Conservation (phyloP, 1,140 invertebrate species). For the Bombus consobrinus region DNA sequence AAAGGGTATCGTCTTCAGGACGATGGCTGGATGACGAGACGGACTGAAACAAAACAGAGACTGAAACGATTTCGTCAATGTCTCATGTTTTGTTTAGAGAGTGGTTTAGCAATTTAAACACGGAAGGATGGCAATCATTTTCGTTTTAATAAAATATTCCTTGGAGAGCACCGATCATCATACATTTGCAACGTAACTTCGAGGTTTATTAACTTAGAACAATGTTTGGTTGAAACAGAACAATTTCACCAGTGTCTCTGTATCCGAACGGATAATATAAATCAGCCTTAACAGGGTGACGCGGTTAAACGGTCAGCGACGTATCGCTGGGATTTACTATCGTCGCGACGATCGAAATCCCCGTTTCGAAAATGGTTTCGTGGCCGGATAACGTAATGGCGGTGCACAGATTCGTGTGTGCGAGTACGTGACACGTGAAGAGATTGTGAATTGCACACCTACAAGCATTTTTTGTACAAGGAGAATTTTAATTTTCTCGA, state of each 20-base stretch:
- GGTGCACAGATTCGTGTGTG: too few relatives aligned
- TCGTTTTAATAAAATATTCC: too few relatives aligned
- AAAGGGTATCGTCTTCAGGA: neutral
- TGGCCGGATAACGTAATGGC: neutral
- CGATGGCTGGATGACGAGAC: neutral
- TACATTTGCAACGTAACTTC: too few relatives aligned
- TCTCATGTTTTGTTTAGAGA: too few relatives aligned
- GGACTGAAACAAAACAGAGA: neutral
- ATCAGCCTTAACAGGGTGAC: neutral
- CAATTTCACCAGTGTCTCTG: neutral
- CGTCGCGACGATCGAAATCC: neutral
- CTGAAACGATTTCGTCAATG: neutral
- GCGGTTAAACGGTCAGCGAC: neutral
- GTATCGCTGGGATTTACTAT: conserved; percentile 11
- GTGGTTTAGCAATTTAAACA: too few relatives aligned
- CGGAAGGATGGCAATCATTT: too few relatives aligned
- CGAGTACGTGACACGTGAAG: too few relatives aligned
- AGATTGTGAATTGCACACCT: too few relatives aligned
- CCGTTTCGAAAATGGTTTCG: neutral
- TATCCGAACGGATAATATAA: neutral
- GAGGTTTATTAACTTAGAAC: neutral
- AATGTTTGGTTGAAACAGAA: neutral
- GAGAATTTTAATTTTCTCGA: too few relatives aligned
- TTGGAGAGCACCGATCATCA: too few relatives aligned
- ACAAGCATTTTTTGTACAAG: too few relatives aligned